These are phyloP conservation scores for Heliconius hermathena DNA, from an alignment of 1,140 invertebrate species.

Conservation along the genomic window DNA sequence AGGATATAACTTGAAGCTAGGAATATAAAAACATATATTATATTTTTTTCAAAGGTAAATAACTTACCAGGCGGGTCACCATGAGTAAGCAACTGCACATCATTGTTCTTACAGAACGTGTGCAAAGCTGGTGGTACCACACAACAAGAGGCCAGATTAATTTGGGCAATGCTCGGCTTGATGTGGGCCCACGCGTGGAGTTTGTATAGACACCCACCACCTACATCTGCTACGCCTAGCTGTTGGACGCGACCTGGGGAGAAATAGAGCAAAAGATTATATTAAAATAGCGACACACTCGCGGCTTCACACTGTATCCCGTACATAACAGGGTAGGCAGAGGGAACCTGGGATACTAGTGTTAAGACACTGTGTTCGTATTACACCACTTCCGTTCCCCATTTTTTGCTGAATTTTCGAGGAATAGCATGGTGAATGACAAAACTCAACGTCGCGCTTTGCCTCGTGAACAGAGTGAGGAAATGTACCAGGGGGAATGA, in stretches of 20 bases:
- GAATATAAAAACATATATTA: neutral
- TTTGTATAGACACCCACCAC: conserved; percentile 88
- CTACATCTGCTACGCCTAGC: conserved; percentile 95
- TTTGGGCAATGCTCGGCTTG: conserved; percentile 96
- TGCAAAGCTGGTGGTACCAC: conserved; percentile 95
- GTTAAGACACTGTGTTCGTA: neutral
- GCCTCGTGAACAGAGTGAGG: too few relatives aligned
- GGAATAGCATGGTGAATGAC: too few relatives aligned
- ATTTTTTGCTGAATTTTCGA: neutral
- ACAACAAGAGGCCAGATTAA: conserved; percentile 97
- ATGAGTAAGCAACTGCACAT: conserved; percentile 97
- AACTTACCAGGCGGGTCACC: conserved; percentile 94
- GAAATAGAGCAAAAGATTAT: too few relatives aligned
- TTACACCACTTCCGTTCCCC: neutral
- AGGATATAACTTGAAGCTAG: too few relatives aligned
- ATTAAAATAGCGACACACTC: too few relatives aligned
- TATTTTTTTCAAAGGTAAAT: neutral
- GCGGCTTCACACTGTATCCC: neutral
- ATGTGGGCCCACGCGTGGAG: conserved; percentile 91
- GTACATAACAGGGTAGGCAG: neutral
- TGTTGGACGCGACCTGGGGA: conserved; percentile 76
- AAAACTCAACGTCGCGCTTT: too few relatives aligned
- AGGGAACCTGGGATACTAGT: neutral
- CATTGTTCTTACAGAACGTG: conserved; percentile 93
- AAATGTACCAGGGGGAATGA: too few relatives aligned